Evolutionary conservation across 2,113 vertebrate genomes (phyloP).

Genomic region (Girardinichthys multiradiatus): DNA sequence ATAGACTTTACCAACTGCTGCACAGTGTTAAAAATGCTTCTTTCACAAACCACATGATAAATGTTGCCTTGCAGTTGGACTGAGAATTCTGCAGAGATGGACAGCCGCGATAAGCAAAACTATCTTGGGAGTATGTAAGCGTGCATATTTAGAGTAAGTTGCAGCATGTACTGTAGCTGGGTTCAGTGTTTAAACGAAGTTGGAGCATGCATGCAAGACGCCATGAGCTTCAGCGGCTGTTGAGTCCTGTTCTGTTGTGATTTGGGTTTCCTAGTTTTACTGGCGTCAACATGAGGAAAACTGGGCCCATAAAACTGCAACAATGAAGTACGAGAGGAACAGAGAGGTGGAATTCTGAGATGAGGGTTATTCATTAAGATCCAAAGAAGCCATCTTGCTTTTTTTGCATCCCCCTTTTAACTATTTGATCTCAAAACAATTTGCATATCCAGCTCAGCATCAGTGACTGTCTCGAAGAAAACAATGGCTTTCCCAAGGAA

Average conservation of each 20-base stretch:
- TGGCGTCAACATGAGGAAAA: slow-evolving; percentile 9
- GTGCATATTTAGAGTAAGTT: slow-evolving; percentile 1
- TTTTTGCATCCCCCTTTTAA: background rate
- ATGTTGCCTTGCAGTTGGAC: slow-evolving; percentile 22
- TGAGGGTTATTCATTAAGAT: slow-evolving; percentile 1
- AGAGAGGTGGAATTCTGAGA: background rate
- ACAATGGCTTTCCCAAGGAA: slow-evolving; percentile 29
- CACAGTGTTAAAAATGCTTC: slow-evolving; percentile 46
- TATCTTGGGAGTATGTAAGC: background rate
- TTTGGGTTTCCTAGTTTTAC: slow-evolving; percentile 17
- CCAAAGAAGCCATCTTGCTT: slow-evolving; percentile 7
- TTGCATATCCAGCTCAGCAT: slow-evolving; percentile 18
- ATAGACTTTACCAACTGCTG: slow-evolving; percentile 44
- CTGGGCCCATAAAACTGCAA: background rate
- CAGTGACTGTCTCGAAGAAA: slow-evolving; percentile 10
- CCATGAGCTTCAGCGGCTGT: slow-evolving; percentile 3
- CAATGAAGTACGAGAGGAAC: slow-evolving; percentile 4
- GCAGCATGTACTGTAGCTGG: no score
- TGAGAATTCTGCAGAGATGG: background rate
- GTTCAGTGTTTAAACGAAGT: background rate
- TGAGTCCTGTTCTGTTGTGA: background rate
- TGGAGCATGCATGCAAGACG: background rate
- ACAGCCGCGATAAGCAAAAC: background rate
- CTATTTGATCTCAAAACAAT: slow-evolving; percentile 23
- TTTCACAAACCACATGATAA: slow-evolving; percentile 36